Evolutionary conservation across 2,113 vertebrate species (phyloP).

Genomic region (Hypomesus transpacificus): DNA sequence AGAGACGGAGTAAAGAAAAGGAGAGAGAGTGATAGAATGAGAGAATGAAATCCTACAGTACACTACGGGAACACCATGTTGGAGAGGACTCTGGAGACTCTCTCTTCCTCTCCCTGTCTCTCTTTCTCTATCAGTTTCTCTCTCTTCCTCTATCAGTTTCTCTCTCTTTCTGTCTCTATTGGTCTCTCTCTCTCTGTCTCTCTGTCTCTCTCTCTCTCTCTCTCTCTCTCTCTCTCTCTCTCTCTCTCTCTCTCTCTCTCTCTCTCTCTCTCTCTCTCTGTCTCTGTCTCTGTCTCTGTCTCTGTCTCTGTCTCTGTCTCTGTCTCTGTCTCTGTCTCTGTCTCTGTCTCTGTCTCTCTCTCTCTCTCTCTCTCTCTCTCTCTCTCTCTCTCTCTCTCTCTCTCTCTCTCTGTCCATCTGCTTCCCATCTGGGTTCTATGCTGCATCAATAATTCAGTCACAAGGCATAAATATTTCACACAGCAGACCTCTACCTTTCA

Average conservation of each 20-base stretch:
- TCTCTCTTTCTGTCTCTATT: background rate
- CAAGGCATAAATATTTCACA: background rate
- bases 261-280: background rate
- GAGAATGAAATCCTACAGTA: background rate
- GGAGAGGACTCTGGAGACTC: background rate
- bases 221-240: too few species aligned
- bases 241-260: too few species aligned
- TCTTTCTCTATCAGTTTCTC: too few species aligned
- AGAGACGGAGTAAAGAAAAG: background rate
- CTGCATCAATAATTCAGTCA: constrained; percentile 1
- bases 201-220: background rate
- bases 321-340: background rate
- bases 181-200: background rate
- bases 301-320: background rate
- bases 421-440: background rate
- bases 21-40: background rate
- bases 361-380: too few species aligned
- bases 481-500: too few species aligned
- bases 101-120: too few species aligned
- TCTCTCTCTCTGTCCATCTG: background rate
- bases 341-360: too few species aligned
- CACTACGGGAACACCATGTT: background rate
- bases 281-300: background rate
- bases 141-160: background rate
- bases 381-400: background rate